Evolutionary conservation across 2,113 vertebrate genomes (phyloP).

Genomic region (Tiliqua scincoides): DNA sequence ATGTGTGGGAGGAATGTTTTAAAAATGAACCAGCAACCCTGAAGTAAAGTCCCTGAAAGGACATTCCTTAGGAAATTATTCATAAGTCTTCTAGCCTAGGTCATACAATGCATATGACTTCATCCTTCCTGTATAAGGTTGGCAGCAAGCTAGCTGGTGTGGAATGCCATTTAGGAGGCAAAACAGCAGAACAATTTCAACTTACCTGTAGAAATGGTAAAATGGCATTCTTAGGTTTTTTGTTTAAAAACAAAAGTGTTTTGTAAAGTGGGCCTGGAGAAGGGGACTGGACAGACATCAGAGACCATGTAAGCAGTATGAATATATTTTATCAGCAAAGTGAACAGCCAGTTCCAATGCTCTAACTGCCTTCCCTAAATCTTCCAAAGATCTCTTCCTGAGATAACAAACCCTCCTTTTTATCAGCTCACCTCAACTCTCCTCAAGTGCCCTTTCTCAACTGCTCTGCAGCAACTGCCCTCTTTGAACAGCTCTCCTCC

Average conservation of each 20-base stretch:
- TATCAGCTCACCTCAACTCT: too few relatives aligned
- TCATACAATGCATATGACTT: constrained; percentile 27
- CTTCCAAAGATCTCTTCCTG: too few relatives aligned
- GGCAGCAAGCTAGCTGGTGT: constrained; percentile 4
- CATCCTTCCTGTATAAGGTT: constrained; percentile 31
- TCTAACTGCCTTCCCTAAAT: too few relatives aligned
- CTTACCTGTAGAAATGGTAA: not conserved
- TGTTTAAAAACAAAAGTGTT: not conserved
- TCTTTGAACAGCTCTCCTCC: too few relatives aligned
- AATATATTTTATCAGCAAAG: too few relatives aligned
- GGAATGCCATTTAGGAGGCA: not conserved
- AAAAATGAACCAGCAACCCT: constrained; percentile 45
- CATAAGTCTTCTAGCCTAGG: constrained; percentile 7
- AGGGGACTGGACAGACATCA: too few relatives aligned
- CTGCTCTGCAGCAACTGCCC: too few relatives aligned
- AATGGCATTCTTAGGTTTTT: not conserved
- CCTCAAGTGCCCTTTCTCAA: too few relatives aligned
- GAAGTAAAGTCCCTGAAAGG: constrained; percentile 51
- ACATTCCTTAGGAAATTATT: constrained; percentile 48
- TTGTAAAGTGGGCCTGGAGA: too few relatives aligned
- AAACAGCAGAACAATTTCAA: not conserved
- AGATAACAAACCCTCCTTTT: too few relatives aligned
- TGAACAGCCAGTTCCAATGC: too few relatives aligned
- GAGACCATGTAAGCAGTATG: too few relatives aligned
- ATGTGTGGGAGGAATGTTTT: constrained; percentile 54